Evolutionary conservation across 1,140 invertebrate genomes (phyloP), one percentile per base, ranked within the genome.

Genomic region (Pristionchus pacificus): DNA sequence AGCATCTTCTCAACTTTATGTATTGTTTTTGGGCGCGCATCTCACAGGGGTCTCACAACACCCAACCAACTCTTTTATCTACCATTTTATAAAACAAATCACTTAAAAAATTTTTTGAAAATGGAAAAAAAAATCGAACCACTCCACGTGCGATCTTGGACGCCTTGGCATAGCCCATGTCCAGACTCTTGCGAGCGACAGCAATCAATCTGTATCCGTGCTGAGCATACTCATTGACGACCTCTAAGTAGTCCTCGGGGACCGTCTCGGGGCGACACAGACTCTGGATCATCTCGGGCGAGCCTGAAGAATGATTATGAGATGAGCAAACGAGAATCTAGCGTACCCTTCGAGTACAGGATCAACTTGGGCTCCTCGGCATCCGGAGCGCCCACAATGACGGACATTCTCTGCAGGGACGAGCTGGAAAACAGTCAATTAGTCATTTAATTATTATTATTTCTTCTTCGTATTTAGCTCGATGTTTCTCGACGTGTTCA

Each of bases 171-270:
- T 80, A 83, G 58, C 70, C 83, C 68, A 83, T 70, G 49, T 78
- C 73, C 14, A 83, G 71, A 15, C 65, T 27, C 27, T 75, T 75
- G 27, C 55, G 69, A 15, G 81, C 81, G 15, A 84, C 79, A 2
- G 81, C 82, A 65, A 83, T 84, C 24, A 83, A 65, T 30, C 81
- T 79, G 70, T 84, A 83, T 2, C 81, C 81, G 68, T 83, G 81
- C 60, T 83, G 81, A 38, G 82, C 81, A 68, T 83, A 83, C 27
- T 73, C 55, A 62, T 84, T 83, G 1, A 84, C 82, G 38, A 78
- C 33, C 15, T 49, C 68, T 24, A 74, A 32, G 59, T 73, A 76
- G 32, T 77, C 68, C 25, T 25, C 58, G 24, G 75, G 75, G 15
- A 76, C 68, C 28, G 75, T 75, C 19, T 57, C 32, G 0, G 69